Base-by-base conservation (phyloP, 1,140 invertebrate species). In the Alviniconcha marisindica region DNA sequence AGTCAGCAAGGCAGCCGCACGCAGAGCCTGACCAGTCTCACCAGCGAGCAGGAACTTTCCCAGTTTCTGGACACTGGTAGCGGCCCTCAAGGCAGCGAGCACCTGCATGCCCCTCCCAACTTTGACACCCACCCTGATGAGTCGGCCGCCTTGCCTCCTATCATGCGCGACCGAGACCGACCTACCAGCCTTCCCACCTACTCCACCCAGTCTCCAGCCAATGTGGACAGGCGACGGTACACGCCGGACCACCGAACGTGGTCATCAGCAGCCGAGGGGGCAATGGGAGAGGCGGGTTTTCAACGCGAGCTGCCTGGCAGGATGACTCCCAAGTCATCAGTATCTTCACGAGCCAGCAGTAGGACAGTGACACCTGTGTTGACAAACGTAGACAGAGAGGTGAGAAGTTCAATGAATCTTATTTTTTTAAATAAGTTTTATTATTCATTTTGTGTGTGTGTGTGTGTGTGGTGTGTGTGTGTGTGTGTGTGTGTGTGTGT, bases 11-110 rank as follows among this genome's bases (percentile, higher is more conserved):
- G 83, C 12, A 88, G 85, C 56, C 51, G 81, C 48, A 51, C 83
- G 7, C 82, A 82, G 42, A 86, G 86, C 76, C 83, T 85, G 56
- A 81, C 60, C 54, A 85, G 88, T 21, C 83, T 90, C 1, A 89
- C 86, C 5, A 91, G 90, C 84, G 90, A 91, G 81, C 90, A 91
- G 76, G 90, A 91, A 85, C 82, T 91, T 36, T 83, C 87, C 24
- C 87, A 91, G 69, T 91, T 88, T 40, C 84, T 88, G 69, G 86
- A 88, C 54, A 44, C 66, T 36, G 63, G 42, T 42, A 83, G 42
- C 77, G 78, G 36, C 38, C 42, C 36, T 54, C 63, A 81, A 48
- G 33, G 77, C 66, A 81, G 82, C 38, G 71, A 74, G 66, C 42
- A 71, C 51, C 31, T 42, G 5, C 38, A 48, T 38, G 12, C 73